Conservation (phyloP, 2,113 vertebrate genomes). For the Spermophilus dauricus region DNA sequence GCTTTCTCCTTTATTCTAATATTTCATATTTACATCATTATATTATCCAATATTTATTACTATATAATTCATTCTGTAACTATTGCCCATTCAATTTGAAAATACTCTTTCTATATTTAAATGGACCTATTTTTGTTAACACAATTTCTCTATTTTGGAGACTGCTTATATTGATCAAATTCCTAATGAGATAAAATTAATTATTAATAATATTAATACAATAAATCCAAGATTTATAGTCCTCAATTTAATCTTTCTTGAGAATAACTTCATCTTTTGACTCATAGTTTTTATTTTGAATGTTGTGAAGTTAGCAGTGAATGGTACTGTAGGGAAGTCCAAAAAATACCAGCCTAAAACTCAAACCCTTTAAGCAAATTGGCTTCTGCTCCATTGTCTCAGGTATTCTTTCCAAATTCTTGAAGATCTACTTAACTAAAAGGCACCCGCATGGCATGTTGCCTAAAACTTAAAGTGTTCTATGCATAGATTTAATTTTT, state of each 20-base stretch:
- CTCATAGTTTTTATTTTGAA: not conserved
- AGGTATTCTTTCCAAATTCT: too few relatives aligned
- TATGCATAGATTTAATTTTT: not conserved
- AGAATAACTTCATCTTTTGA: not conserved
- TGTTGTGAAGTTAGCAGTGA: not conserved
- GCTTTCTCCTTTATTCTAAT: not conserved
- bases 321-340: not conserved
- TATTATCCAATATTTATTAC: not conserved
- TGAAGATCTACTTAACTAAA: not conserved
- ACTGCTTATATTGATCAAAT: not conserved
- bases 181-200: not conserved
- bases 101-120: not conserved
- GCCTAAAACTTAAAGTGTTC: not conserved
- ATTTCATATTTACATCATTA: not conserved
- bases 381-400: not conserved
- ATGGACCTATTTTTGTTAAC: not conserved
- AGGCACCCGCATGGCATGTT: not conserved
- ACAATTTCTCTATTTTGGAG: not conserved
- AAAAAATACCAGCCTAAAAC: not conserved
- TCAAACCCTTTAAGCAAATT: not conserved
- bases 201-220: not conserved
- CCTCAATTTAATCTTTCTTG: not conserved
- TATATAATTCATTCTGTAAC: not conserved
- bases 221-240: not conserved
- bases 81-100: not conserved